Percentiles rank a stretch among this genome's conserved stretches.
Conservation (phyloP, 1,140 invertebrate species). For the Drosophila leontia region DNA sequence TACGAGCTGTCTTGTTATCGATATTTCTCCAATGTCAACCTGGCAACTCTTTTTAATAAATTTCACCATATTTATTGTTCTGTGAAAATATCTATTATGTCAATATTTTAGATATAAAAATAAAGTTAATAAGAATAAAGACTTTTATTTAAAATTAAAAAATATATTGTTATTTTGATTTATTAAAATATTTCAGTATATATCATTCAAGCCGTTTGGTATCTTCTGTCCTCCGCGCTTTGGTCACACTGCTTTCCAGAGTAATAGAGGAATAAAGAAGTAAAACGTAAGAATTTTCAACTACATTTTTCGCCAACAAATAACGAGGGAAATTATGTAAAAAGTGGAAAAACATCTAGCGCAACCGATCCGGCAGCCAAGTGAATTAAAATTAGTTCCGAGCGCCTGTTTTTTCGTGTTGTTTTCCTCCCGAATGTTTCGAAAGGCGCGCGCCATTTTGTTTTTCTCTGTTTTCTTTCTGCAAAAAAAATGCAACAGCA, state of each 20-base stretch:
- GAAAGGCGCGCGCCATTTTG: slow-evolving; percentile 76
- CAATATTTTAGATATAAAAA: too few relatives aligned
- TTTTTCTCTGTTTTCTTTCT: slow-evolving; percentile 75
- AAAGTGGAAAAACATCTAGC: slow-evolving; percentile 26
- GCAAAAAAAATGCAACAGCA: slow-evolving; percentile 39
- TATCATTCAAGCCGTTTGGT: background rate
- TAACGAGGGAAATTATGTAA: slow-evolving; percentile 32
- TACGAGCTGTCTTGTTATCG: background rate
- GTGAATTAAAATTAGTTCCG: slow-evolving; percentile 5
- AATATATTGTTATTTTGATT: too few relatives aligned
- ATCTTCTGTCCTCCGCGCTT: background rate
- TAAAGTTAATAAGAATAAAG: too few relatives aligned
- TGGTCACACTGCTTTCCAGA: slow-evolving; percentile 8
- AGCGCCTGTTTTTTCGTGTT: slow-evolving; percentile 32
- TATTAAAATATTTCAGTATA: background rate
- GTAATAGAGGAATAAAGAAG: slow-evolving; percentile 66
- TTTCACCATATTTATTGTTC: background rate
- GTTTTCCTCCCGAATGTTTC: slow-evolving; percentile 49
- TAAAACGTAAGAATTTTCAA: slow-evolving; percentile 76
- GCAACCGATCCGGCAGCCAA: background rate
- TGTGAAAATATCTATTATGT: too few relatives aligned
- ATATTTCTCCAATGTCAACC: background rate
- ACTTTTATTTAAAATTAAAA: too few relatives aligned
- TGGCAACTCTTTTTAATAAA: background rate
- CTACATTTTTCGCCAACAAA: slow-evolving; percentile 53